These are phyloP conservation scores for Valencia hispanica DNA, from an alignment of 2,797 vertebrate genomes.

Conservation along the genomic window DNA sequence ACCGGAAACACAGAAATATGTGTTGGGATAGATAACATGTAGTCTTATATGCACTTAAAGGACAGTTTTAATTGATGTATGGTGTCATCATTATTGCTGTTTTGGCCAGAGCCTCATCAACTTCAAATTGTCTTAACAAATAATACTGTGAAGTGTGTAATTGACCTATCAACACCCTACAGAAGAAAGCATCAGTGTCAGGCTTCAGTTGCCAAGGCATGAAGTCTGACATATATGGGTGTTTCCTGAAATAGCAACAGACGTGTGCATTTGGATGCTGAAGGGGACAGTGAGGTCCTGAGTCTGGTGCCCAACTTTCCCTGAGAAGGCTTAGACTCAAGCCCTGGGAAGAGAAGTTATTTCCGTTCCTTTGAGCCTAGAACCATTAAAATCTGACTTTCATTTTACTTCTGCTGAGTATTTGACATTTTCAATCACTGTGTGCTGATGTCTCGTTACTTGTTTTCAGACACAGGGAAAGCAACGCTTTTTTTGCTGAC, in stretches of 20 bases:
- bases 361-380: not conserved
- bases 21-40: not conserved
- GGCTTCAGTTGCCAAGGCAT: not conserved
- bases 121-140: conserved; percentile 18
- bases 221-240: not conserved
- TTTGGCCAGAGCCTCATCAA: conserved; percentile 5
- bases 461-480: not conserved
- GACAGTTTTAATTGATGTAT: not conserved
- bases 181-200: not conserved
- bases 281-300: conserved; percentile 2
- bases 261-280: not conserved
- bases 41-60: not conserved
- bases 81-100: not conserved
- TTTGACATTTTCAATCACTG: not conserved
- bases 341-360: not conserved
- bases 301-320: not conserved
- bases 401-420: conserved; percentile 3
- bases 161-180: not conserved
- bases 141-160: conserved; percentile 11
- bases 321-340: not conserved
- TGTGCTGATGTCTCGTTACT: not conserved
- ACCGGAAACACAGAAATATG: not conserved
- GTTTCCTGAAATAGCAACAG: not conserved
- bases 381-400: conserved; percentile 5
- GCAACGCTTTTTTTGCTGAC: not conserved